Evolutionary conservation across 2,888 invertebrate species (phyloP).

Genomic region (Andrena camellia): DNA sequence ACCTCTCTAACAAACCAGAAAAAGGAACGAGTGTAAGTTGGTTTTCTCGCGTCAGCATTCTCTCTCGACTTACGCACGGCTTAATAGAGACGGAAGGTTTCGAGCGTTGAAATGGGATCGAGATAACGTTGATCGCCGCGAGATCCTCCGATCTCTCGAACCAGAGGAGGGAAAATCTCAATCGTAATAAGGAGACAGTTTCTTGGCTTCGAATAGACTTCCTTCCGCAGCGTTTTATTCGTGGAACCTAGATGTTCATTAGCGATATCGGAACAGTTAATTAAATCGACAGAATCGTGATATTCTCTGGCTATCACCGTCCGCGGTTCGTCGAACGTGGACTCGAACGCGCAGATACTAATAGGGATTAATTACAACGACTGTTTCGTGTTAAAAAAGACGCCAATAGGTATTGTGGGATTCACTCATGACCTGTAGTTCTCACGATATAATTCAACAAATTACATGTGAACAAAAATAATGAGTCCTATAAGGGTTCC

Average conservation of each 20-base stretch:
- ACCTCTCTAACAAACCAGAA: slow-evolving; percentile 5
- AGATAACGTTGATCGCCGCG: slow-evolving; percentile 64
- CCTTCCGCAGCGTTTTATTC: slow-evolving; percentile 47
- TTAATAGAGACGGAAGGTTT: slow-evolving; percentile 64
- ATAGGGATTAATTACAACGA: not conserved
- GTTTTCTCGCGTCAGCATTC: slow-evolving; percentile 31
- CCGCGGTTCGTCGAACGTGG: slow-evolving; percentile 1
- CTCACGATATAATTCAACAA: not conserved
- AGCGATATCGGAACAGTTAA: slow-evolving; percentile 57
- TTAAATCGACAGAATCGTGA: slow-evolving; percentile 59
- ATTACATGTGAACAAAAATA: not conserved
- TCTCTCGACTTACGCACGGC: slow-evolving; percentile 1
- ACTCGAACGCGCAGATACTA: too few species aligned
- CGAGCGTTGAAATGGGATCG: slow-evolving; percentile 64
- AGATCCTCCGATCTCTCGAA: slow-evolving; percentile 52
- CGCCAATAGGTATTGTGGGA: not conserved
- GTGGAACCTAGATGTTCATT: slow-evolving; percentile 47
- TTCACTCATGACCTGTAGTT: too few species aligned
- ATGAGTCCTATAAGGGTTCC: too few species aligned
- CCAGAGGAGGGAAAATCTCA: slow-evolving; percentile 24
- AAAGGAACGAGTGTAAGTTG: slow-evolving; percentile 49
- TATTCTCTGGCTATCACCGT: slow-evolving; percentile 13
- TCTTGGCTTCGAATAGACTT: slow-evolving; percentile 37
- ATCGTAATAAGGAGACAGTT: slow-evolving; percentile 57
- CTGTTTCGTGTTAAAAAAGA: not conserved